These are phyloP conservation scores for Sphinx pinastri DNA, from an alignment of 2,888 invertebrate species.

Conservation along the genomic window DNA sequence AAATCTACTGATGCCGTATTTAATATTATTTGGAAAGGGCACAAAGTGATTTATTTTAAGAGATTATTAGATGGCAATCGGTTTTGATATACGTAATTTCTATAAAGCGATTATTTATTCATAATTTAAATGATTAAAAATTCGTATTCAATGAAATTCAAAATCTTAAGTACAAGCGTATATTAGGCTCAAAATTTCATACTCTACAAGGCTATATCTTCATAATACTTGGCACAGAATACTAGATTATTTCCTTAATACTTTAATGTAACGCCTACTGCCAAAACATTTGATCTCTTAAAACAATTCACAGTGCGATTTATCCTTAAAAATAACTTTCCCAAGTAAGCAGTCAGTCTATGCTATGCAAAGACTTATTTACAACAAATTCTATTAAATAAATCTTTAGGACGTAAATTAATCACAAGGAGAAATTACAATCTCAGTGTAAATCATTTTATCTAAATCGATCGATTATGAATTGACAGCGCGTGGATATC, in stretches of 20 bases:
- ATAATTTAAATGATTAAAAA: background rate
- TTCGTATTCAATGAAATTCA: background rate
- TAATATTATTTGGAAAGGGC: conserved; percentile 1
- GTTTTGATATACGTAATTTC: background rate
- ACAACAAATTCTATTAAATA: conserved; percentile 31
- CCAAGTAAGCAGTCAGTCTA: conserved; percentile 42
- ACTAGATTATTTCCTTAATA: background rate
- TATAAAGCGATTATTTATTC: background rate
- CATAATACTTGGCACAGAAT: conserved; percentile 13
- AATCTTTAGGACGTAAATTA: conserved; percentile 31
- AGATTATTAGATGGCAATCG: conserved; percentile 3
- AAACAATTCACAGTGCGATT: conserved; percentile 7
- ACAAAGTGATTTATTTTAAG: conserved; percentile 20
- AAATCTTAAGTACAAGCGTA: background rate
- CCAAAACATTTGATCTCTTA: conserved; percentile 4
- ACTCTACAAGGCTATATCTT: background rate
- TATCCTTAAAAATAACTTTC: conserved; percentile 26
- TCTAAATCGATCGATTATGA: conserved; percentile 14
- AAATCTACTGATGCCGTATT: too few species aligned
- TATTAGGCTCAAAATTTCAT: background rate
- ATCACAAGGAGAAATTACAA: conserved; percentile 32
- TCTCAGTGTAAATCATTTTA: conserved; percentile 31
- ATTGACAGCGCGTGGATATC: background rate
- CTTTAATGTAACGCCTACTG: background rate
- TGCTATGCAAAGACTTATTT: conserved; percentile 48